A percentile compares a stretch with the other conserved stretches of the same genome.
Conservation (phyloP, 2,888 invertebrate species). For the Plebejus anna region DNA sequence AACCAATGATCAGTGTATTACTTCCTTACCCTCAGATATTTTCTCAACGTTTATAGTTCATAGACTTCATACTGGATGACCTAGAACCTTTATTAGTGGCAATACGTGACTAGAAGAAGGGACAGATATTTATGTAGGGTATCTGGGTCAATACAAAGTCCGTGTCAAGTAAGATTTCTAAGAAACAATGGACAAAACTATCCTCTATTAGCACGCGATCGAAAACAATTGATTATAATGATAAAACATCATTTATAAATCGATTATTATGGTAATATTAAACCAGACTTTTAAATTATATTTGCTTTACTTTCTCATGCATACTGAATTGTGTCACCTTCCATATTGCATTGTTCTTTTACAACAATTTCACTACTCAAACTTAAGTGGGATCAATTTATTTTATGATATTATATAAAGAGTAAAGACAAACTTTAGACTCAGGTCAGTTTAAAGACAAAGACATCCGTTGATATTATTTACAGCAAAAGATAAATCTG, state of each 20-base stretch:
- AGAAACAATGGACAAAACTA: constrained; percentile 10
- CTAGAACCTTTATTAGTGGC: background rate
- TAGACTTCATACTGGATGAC: background rate
- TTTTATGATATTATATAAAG: no score
- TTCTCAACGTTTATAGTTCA: background rate
- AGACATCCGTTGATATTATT: no score
- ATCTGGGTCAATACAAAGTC: constrained; percentile 3
- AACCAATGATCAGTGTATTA: no score
- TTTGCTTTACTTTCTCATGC: background rate
- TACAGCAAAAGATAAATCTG: no score
- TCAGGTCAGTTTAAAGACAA: no score
- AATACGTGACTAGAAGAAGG: constrained; percentile 7
- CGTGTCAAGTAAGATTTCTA: background rate
- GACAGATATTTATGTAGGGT: background rate
- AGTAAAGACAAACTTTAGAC: no score
- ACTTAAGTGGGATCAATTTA: no score
- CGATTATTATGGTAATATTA: background rate
- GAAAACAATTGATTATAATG: background rate
- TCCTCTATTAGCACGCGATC: constrained; percentile 16
- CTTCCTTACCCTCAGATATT: background rate
- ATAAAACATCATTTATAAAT: background rate
- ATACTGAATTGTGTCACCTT: background rate
- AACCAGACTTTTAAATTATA: background rate
- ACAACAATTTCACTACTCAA: no score
- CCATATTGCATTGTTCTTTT: background rate